phyloP scores from a whole-genome alignment of 2,113 vertebrate species.

The Cervus canadensis region DNA sequence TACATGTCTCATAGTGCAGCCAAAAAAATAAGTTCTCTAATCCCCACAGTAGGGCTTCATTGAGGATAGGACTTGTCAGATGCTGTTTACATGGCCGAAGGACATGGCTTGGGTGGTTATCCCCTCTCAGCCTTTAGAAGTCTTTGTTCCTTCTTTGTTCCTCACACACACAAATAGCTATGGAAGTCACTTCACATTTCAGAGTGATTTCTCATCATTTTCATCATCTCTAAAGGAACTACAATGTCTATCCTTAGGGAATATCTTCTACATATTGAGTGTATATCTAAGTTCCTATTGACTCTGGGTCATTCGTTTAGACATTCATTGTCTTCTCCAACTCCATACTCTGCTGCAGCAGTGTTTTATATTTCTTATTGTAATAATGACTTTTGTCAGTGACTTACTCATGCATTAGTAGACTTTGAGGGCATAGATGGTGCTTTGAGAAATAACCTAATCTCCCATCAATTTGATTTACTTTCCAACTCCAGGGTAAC shows the following conservation, averaged over 20 bases:
- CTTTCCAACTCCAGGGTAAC: conserved; percentile 41
- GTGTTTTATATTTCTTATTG: conserved; percentile 3
- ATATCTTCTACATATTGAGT: background rate
- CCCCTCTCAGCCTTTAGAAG: background rate
- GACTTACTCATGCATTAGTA: conserved; percentile 27
- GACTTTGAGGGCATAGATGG: conserved; percentile 36
- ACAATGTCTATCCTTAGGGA: background rate
- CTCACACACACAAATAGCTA: background rate
- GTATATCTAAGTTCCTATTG: background rate
- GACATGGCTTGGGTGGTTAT: background rate
- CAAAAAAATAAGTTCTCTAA: background rate
- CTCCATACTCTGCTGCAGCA: background rate
- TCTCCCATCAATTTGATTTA: conserved; percentile 62
- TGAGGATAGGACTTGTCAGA: background rate
- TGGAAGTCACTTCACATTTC: background rate
- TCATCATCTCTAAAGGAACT: background rate
- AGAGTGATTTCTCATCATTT: background rate
- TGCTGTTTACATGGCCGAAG: background rate
- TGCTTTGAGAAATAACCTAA: conserved; percentile 56
- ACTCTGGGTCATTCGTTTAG: background rate
- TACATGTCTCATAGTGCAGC: background rate
- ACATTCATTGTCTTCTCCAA: background rate
- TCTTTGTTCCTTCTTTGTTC: background rate
- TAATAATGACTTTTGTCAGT: background rate
- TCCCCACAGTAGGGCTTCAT: background rate